phyloP scores from a whole-genome alignment of 1,140 invertebrate genomes.

The Danaus plexippus region DNA sequence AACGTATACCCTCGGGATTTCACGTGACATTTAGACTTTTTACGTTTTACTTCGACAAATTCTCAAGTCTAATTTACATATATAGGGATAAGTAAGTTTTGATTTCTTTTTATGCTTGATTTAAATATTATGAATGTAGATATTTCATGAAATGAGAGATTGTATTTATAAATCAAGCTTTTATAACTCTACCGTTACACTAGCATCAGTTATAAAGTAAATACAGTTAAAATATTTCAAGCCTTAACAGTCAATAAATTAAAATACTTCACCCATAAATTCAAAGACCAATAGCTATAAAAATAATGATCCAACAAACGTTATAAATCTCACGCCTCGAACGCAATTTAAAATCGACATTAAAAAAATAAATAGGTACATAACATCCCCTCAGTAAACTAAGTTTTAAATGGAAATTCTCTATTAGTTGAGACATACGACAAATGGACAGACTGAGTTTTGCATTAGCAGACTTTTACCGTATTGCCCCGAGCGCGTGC shows the following conservation, averaged over 20 bases:
- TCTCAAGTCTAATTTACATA: too few relatives aligned
- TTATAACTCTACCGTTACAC: conserved; percentile 6
- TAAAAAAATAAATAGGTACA: conserved; percentile 35
- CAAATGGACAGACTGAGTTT: conserved; percentile 50
- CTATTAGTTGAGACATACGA: conserved; percentile 46
- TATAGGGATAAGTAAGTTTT: too few relatives aligned
- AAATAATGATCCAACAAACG: conserved; percentile 27
- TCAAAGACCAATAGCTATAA: conserved; percentile 30
- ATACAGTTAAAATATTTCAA: conserved; percentile 22
- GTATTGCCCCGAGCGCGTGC: conserved; percentile 40
- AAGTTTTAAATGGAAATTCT: conserved; percentile 51
- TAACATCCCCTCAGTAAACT: conserved; percentile 29
- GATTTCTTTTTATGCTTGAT: too few relatives aligned
- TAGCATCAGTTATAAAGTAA: conserved; percentile 3
- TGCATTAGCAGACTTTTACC: conserved; percentile 44
- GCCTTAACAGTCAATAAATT: conserved; percentile 27
- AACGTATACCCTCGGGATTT: conserved; percentile 15
- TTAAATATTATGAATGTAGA: too few relatives aligned
- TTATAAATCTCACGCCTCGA: conserved; percentile 29
- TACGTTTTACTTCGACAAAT: too few relatives aligned
- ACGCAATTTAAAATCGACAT: conserved; percentile 32
- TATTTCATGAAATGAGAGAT: neutral
- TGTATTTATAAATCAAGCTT: conserved; percentile 1
- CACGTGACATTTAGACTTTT: too few relatives aligned
- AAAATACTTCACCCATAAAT: conserved; percentile 25